Conservation (phyloP, 2,113 vertebrate genomes). For the Hypocryptadius cinnamomeus region DNA sequence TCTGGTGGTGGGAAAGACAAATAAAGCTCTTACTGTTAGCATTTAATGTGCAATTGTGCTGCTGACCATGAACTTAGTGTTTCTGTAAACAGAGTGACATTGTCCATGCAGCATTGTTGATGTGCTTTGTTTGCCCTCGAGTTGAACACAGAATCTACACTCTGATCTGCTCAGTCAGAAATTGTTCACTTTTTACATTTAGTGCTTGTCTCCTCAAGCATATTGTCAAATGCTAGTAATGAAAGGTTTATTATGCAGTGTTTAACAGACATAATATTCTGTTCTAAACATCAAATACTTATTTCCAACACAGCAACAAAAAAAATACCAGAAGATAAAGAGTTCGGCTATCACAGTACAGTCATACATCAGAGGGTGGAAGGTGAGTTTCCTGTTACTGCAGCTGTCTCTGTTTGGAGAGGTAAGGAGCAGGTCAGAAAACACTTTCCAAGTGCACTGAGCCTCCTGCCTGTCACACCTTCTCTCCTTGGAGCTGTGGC, state of each 20-base stretch:
- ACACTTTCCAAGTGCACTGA: not conserved
- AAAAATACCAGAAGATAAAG: constrained; percentile 86
- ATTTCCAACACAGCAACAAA: constrained; percentile 83
- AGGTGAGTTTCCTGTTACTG: constrained; percentile 72
- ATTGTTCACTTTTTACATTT: not conserved
- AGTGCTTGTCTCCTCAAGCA: not conserved
- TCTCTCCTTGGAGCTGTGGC: not conserved
- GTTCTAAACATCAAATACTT: not conserved
- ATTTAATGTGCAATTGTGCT: constrained; percentile 21
- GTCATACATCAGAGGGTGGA: constrained; percentile 95
- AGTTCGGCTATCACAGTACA: constrained; percentile 83
- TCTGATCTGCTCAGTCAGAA: not conserved
- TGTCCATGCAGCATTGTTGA: constrained; percentile 9
- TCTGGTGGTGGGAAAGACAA: not conserved
- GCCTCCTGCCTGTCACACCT: not conserved
- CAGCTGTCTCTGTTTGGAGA: fast-evolving
- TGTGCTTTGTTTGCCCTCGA: not conserved
- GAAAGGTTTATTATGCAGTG: not conserved
- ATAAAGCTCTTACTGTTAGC: constrained; percentile 22
- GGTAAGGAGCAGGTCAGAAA: not conserved
- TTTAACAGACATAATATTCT: not conserved
- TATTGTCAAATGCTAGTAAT: not conserved
- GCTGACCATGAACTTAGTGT: constrained; percentile 13
- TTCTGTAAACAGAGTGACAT: not conserved
- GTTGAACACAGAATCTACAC: not conserved